phyloP scores from a whole-genome alignment of 2,888 invertebrate genomes.

The Polydrusus pterygomalis region DNA sequence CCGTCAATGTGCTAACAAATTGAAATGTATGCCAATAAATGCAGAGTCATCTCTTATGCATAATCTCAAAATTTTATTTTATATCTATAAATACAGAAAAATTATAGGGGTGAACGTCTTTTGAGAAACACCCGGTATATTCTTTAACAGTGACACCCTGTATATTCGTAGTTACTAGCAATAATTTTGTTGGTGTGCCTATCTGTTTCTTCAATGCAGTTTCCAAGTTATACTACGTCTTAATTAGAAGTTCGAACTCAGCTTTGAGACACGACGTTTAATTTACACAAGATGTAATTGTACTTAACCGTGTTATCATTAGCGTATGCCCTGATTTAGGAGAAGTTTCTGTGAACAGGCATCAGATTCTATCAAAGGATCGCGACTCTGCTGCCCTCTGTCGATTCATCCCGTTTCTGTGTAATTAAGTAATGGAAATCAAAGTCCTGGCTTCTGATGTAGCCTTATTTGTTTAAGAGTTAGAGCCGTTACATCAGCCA shows the following conservation, averaged over 20 bases:
- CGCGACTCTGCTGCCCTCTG: slow-evolving; percentile 56
- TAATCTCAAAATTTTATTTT: no score
- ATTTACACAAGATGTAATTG: slow-evolving; percentile 70
- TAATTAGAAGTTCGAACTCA: slow-evolving; percentile 17
- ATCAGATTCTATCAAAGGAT: slow-evolving; percentile 67
- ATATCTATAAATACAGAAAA: no score
- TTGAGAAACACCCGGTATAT: no score
- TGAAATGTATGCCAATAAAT: no score
- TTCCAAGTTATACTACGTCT: slow-evolving; percentile 1
- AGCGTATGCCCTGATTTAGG: slow-evolving; percentile 63
- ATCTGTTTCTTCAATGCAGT: slow-evolving; percentile 1
- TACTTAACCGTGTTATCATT: slow-evolving; percentile 73
- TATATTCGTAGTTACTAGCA: not conserved
- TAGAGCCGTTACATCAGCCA: slow-evolving; percentile 54
- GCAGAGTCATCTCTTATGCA: no score
- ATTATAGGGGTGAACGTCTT: no score
- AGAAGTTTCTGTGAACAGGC: slow-evolving; percentile 65
- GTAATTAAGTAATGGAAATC: slow-evolving; percentile 73
- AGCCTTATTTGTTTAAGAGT: slow-evolving; percentile 70
- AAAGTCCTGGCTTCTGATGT: slow-evolving; percentile 71
- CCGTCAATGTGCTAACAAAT: no score
- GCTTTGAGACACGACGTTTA: slow-evolving; percentile 57
- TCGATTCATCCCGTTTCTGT: slow-evolving; percentile 64
- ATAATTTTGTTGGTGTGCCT: not conserved
- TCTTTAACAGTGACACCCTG: no score